Evolutionary conservation across 2,113 vertebrate genomes (phyloP).

Genomic region (Peromyscus californicus): DNA sequence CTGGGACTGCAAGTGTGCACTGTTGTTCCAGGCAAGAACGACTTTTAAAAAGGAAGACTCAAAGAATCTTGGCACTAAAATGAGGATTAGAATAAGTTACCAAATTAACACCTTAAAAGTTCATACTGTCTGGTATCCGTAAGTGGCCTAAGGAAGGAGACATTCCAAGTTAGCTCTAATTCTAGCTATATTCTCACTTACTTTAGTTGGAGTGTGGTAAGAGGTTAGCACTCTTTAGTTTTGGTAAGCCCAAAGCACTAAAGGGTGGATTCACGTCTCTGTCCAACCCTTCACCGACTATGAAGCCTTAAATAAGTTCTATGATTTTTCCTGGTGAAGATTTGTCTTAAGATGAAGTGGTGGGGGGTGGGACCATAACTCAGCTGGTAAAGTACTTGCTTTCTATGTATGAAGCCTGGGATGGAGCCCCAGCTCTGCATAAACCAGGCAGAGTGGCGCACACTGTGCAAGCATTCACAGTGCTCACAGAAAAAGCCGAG

Average conservation of each 20-base stretch:
- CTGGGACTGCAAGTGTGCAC: neutral
- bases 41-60: conserved; percentile 14
- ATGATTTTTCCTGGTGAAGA: neutral
- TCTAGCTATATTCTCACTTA: neutral
- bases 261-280: neutral
- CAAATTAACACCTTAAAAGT: conserved; percentile 17
- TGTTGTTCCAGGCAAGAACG: neutral
- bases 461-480: neutral
- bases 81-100: neutral
- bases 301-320: neutral
- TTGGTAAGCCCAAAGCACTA: neutral
- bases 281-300: neutral
- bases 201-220: neutral
- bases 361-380: neutral
- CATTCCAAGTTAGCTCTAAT: neutral
- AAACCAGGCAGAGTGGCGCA: too few relatives aligned
- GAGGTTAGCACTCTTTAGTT: neutral
- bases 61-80: neutral
- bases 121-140: neutral
- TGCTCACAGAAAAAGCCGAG: neutral
- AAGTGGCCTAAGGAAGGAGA: neutral
- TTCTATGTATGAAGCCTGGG: neutral
- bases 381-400: neutral
- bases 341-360: neutral
- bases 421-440: too few relatives aligned